Conservation (phyloP, 2,113 vertebrate species). For the Sardina pilchardus region DNA sequence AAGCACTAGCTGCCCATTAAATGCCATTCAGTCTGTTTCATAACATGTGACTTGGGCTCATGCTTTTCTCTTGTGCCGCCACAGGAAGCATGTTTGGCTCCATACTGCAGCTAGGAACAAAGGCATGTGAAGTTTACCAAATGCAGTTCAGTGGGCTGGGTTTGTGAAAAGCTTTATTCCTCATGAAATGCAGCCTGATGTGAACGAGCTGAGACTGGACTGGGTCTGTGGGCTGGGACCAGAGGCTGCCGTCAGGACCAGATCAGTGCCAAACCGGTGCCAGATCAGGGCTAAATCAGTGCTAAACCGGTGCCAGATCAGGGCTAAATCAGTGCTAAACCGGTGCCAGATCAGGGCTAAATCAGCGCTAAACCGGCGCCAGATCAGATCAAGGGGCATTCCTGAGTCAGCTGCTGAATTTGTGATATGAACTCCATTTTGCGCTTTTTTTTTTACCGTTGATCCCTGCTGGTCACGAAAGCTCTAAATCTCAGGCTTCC, state of each 20-base stretch:
- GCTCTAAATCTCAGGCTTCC: background rate
- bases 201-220: background rate
- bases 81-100: background rate
- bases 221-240: too few relatives aligned
- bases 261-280: background rate
- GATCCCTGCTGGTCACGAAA: background rate
- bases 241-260: background rate
- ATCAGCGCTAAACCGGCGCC: background rate
- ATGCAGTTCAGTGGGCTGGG: background rate
- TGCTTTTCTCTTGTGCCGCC: background rate
- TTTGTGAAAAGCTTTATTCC: background rate
- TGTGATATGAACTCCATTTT: background rate
- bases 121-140: background rate
- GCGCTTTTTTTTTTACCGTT: background rate
- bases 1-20: background rate
- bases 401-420: background rate
- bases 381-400: background rate
- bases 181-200: background rate
- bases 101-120: background rate
- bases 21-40: constrained; percentile 1
- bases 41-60: background rate
- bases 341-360: background rate
- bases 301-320: background rate
- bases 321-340: background rate
- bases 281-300: background rate